phyloP scores from a whole-genome alignment of 92 coral and sea anemone species.

The Porites rus region DNA sequence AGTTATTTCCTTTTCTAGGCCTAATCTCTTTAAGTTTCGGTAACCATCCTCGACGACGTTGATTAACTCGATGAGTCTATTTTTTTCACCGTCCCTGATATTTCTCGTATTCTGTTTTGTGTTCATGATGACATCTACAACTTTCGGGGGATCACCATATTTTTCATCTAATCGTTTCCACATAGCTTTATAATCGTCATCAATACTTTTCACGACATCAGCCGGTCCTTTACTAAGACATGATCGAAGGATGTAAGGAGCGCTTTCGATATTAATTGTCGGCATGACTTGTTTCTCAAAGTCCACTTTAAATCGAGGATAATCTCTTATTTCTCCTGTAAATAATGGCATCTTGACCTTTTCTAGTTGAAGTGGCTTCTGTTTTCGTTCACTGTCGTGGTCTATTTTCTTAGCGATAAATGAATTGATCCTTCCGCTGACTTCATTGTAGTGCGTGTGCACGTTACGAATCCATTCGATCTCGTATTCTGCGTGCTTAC shows the following conservation, averaged over 20 bases:
- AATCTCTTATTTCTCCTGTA: slow-evolving; percentile 58
- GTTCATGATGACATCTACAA: slow-evolving; percentile 59
- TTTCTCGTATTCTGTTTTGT: slow-evolving; percentile 39
- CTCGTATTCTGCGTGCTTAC: too few species aligned
- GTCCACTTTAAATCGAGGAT: slow-evolving; percentile 59
- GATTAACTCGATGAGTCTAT: slow-evolving; percentile 57
- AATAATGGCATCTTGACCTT: slow-evolving; percentile 42
- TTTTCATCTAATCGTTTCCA: slow-evolving; percentile 59
- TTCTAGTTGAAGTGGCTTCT: slow-evolving; percentile 29
- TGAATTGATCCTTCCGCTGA: slow-evolving; percentile 36
- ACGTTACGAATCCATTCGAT: too few species aligned
- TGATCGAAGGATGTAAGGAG: slow-evolving; percentile 67
- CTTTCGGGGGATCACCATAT: slow-evolving; percentile 68
- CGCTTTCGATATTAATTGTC: slow-evolving; percentile 46
- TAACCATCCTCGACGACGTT: slow-evolving; percentile 61
- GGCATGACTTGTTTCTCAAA: slow-evolving; percentile 72
- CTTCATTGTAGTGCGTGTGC: too few species aligned
- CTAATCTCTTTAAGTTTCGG: slow-evolving; percentile 61
- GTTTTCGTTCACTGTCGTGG: slow-evolving; percentile 23
- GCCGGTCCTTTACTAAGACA: slow-evolving; percentile 66
- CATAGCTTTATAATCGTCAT: slow-evolving; percentile 65
- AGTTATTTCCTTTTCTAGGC: slow-evolving; percentile 70
- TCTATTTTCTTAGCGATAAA: slow-evolving; percentile 32
- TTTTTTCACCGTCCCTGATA: background rate
- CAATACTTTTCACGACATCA: slow-evolving; percentile 53